Percentiles rank a stretch among this genome's conserved stretches.
Conservation (phyloP, 2,797 vertebrate species). For the Dendrocincla fuliginosa region DNA sequence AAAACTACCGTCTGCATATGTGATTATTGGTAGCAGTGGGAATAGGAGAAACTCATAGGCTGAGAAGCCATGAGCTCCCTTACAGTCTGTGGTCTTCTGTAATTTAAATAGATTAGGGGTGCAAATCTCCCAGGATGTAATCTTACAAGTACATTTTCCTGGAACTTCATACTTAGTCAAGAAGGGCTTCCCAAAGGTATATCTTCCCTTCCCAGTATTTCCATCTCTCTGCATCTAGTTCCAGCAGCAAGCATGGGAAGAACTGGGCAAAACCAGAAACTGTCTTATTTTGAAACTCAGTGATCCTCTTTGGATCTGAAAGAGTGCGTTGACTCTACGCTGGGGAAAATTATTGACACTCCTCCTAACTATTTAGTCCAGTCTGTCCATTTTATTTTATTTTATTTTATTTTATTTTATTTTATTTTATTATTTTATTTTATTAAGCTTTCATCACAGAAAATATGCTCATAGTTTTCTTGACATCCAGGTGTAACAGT, state of each 20-base stretch:
- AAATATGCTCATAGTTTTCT: background rate
- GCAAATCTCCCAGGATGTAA: slow-evolving; percentile 6
- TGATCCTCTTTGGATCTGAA: background rate
- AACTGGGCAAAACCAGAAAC: background rate
- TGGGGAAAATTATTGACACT: background rate
- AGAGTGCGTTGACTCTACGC: background rate
- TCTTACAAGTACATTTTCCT: slow-evolving; percentile 21
- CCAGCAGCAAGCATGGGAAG: background rate
- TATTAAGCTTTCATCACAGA: background rate
- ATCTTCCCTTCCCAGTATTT: background rate
- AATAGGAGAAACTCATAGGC: slow-evolving; percentile 50
- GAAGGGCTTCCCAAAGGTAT: slow-evolving; percentile 1
- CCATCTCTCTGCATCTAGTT: background rate
- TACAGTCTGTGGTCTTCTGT: background rate
- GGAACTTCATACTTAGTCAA: background rate
- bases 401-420: too few relatives aligned
- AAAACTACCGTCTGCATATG: background rate
- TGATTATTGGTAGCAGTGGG: slow-evolving; percentile 40
- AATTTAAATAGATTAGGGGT: slow-evolving; percentile 52
- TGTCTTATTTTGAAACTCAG: background rate
- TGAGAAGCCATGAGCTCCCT: slow-evolving; percentile 12
- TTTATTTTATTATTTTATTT: background rate
- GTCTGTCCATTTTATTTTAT: background rate
- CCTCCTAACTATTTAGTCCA: background rate
- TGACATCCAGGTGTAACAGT: background rate